Percentiles rank a stretch among this genome's conserved stretches.
Conservation (phyloP, 2,113 vertebrate genomes). For the Saguinus midas region DNA sequence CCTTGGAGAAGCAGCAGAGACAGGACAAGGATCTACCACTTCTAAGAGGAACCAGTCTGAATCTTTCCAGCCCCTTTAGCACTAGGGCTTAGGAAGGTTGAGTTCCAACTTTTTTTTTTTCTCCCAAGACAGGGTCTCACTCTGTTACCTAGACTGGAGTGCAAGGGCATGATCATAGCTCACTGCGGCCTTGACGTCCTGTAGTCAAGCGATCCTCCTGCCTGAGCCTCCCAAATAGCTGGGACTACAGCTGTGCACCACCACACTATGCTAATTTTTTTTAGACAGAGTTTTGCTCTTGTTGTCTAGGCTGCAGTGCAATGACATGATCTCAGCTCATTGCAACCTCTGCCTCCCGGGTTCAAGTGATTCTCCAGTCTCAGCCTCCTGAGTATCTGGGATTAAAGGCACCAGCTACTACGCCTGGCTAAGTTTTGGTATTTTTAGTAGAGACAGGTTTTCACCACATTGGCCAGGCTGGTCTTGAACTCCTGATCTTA, state of each 20-base stretch:
- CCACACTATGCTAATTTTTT: too few relatives aligned
- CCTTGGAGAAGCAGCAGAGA: not conserved
- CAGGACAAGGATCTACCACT: not conserved
- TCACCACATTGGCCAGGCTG: too few relatives aligned
- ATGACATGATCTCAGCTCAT: too few relatives aligned
- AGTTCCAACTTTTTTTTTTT: not conserved
- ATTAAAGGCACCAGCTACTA: rapidly evolving
- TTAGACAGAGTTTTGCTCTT: too few relatives aligned
- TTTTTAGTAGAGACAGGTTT: too few relatives aligned
- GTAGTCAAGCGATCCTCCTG: not conserved
- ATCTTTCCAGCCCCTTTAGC: not conserved
- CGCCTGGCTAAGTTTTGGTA: too few relatives aligned
- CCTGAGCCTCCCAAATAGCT: not conserved
- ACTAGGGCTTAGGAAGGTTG: not conserved
- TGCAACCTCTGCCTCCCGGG: too few relatives aligned
- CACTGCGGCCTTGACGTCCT: not conserved
- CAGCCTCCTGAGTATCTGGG: too few relatives aligned
- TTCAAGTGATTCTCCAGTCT: too few relatives aligned
- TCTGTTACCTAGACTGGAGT: not conserved
- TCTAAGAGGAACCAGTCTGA: not conserved
- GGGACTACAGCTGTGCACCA: too few relatives aligned
- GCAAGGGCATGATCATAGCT: not conserved
- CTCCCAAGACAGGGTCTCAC: not conserved
- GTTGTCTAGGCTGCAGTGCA: too few relatives aligned
- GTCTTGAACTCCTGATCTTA: too few relatives aligned